Percentiles rank a stretch among this genome's conserved stretches.
phyloP scores from a whole-genome alignment of 2,888 invertebrate species.

The Trypoxylon attenuatum region DNA sequence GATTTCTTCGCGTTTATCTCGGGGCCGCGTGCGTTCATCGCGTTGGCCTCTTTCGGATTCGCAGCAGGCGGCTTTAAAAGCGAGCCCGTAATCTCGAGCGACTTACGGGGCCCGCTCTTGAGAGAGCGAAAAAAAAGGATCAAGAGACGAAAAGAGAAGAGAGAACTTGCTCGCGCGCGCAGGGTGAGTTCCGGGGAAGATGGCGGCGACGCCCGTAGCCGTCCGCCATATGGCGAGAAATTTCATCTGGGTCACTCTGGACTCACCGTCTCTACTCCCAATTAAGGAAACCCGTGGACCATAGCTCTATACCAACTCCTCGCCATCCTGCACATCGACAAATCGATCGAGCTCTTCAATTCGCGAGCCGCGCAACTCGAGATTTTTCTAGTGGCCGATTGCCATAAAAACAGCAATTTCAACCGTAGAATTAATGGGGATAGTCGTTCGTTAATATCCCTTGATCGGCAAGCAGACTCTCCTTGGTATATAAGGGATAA shows the following conservation, averaged over 20 bases:
- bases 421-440: too few species aligned
- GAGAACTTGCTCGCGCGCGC: slow-evolving; percentile 8
- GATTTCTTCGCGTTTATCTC: slow-evolving; percentile 45
- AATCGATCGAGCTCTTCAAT: too few species aligned
- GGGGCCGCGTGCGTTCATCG: slow-evolving; percentile 25
- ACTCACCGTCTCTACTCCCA: not conserved
- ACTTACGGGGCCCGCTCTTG: slow-evolving; percentile 17
- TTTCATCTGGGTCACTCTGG: slow-evolving; percentile 25
- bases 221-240: slow-evolving; percentile 41
- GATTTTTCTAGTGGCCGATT: too few species aligned
- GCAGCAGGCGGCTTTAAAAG: slow-evolving; percentile 55
- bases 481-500: too few species aligned
- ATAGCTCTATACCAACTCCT: too few species aligned
- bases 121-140: not conserved
- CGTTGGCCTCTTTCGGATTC: slow-evolving; percentile 54
- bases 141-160: slow-evolving; percentile 9
- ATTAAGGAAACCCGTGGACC: not conserved
- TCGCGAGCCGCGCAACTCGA: too few species aligned
- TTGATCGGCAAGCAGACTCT: too few species aligned
- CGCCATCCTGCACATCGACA: too few species aligned
- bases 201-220: slow-evolving; percentile 23
- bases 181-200: slow-evolving; percentile 41
- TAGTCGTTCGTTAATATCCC: too few species aligned
- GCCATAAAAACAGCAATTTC: too few species aligned
- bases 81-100: slow-evolving; percentile 45